phyloP scores from a whole-genome alignment of 2,797 vertebrate species.

The Enteromius fasciolatus region DNA sequence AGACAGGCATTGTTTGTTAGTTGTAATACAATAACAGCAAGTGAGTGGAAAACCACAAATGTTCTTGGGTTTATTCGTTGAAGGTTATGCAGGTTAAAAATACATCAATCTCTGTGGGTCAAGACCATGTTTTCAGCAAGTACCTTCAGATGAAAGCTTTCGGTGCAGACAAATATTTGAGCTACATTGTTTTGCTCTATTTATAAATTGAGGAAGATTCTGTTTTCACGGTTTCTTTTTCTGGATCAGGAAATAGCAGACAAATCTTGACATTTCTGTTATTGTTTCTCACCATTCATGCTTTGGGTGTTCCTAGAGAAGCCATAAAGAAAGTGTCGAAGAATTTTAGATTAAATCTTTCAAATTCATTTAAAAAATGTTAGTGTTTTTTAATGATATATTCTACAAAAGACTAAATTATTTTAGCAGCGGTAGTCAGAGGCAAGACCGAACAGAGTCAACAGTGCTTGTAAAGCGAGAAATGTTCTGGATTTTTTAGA shows the following conservation, averaged over 20 bases:
- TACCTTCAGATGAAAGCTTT: background rate
- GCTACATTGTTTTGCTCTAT: constrained; percentile 6
- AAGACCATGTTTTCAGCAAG: constrained; percentile 5
- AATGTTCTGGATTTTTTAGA: background rate
- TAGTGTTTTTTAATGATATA: background rate
- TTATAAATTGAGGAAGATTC: constrained; percentile 21
- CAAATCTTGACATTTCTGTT: constrained; percentile 2
- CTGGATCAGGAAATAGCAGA: constrained; percentile 18
- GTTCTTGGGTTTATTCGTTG: background rate
- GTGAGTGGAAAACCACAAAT: constrained; percentile 39
- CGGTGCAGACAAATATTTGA: background rate
- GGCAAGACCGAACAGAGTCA: background rate
- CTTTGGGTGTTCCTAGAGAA: constrained; percentile 5
- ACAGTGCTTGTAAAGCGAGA: background rate
- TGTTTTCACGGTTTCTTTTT: constrained; percentile 1
- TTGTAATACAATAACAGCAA: constrained; percentile 41
- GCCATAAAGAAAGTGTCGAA: background rate
- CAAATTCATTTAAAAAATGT: background rate
- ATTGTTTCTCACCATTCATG: constrained; percentile 21
- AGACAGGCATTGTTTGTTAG: constrained; percentile 21
- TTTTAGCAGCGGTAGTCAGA: background rate
- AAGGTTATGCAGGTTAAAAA: constrained; percentile 14
- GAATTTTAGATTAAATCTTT: background rate
- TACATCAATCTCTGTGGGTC: background rate
- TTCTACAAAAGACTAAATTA: background rate